Evolutionary conservation across 2,888 invertebrate genomes (phyloP), one percentile per base, ranked within the genome.

Genomic region (Coecobrya sp.): DNA sequence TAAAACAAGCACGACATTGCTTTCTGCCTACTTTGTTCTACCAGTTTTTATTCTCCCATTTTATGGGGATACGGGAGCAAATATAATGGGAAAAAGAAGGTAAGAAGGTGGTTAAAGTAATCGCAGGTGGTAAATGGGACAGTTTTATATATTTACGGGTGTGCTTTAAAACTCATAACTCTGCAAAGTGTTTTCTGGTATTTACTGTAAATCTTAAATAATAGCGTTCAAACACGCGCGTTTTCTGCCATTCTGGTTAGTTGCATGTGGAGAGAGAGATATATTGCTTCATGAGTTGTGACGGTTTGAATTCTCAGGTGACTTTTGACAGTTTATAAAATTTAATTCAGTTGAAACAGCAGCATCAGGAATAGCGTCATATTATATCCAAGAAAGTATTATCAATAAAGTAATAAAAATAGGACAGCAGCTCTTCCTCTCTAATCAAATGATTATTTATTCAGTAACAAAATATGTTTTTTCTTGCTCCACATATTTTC

Each of bases 381-480:
- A 70, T 73, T 73, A 25, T 36, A 19, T 42, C 16, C 7, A 7
- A 13, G 22, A 25, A 4, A 30, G 70, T 25, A 73, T 36, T 73
- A 73, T 1, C 19, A 42, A 45, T 1, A 45, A 76, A 45, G 49
- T 59, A 59, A 82, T 59, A 59, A 82, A 59, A 82, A 55, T 59
- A 22, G n/a, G 36, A 59, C 55, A 82, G 16, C 13, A 30, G 11
- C 59, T 52, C 76, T 49, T 49, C 7, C 7, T 52, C 79, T 59
- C 2, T 55, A 59, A 82, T 59, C 59, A 30, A 82, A 59, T 82
- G 30, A 82, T 59, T 59, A 82, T 82, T 59, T 59, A 82, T 49
- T 49, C 76, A 82, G 81, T 19, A n/a, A 59, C 19, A 82, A 25
- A 59, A 59, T 73, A 25, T 30, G 36, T 42, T 30, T 7, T 73